Conservation (phyloP, 2,888 invertebrate species). For the Yponomeuta plumbellus region DNA sequence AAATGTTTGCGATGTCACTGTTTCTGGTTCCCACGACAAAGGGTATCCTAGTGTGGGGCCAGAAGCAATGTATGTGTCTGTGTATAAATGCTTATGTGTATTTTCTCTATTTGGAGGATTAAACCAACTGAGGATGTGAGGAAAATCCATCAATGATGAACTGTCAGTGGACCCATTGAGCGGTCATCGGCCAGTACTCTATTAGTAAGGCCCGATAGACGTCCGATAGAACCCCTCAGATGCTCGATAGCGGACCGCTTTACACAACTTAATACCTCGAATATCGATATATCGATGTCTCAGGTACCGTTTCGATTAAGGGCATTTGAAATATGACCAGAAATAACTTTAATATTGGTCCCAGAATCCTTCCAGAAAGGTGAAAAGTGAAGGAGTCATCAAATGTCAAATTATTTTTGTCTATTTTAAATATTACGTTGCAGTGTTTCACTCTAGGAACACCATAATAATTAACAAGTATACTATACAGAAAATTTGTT, state of each 20-base stretch:
- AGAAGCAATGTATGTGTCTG: no score
- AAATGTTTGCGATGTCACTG: no score
- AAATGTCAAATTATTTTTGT: no score
- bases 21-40: no score
- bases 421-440: no score
- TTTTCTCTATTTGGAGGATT: background rate
- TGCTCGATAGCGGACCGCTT: conserved; percentile 43
- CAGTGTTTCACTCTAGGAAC: no score
- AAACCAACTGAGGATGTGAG: background rate
- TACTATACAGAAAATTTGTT: no score
- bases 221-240: conserved; percentile 15
- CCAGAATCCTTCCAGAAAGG: no score
- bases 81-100: no score
- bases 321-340: background rate
- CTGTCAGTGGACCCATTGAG: background rate
- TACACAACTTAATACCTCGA: conserved; percentile 65
- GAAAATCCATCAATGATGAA: background rate
- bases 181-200: conserved; percentile 14
- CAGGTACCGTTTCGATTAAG: conserved; percentile 22
- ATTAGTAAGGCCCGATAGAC: background rate
- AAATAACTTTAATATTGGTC: background rate
- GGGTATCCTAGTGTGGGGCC: no score
- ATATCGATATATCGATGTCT: conserved; percentile 50
- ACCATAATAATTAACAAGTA: no score
- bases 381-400: no score